These are phyloP conservation scores for Tinamus major DNA, from an alignment of 2,797 vertebrate genomes.

Conservation along the genomic window DNA sequence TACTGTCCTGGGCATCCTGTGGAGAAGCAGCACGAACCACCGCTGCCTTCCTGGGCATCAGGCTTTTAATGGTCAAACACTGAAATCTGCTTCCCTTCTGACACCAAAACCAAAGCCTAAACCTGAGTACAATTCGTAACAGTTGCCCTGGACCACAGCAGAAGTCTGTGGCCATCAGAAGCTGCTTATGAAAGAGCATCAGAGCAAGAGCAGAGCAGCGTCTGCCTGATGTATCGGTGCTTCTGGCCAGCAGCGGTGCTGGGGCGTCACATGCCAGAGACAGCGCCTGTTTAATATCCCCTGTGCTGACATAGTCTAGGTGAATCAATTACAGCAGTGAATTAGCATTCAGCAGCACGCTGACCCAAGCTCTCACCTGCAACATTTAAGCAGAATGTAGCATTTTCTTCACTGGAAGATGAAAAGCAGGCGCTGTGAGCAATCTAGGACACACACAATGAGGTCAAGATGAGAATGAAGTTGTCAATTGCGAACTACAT, in stretches of 20 bases:
- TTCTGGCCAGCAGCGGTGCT: neutral
- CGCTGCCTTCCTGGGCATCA: neutral
- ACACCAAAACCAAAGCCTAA: neutral
- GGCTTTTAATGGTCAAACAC: neutral
- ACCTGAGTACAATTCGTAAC: neutral
- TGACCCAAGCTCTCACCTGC: neutral
- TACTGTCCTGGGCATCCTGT: rapidly evolving
- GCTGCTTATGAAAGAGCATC: rapidly evolving
- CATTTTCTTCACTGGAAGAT: neutral
- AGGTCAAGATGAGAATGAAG: neutral
- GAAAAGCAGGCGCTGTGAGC: neutral
- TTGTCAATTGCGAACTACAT: neutral
- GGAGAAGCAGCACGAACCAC: neutral
- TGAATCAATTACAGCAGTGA: neutral
- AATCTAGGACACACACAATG: neutral
- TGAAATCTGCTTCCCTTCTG: rapidly evolving
- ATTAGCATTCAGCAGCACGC: neutral
- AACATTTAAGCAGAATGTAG: neutral
- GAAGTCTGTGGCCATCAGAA: neutral
- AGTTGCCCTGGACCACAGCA: neutral
- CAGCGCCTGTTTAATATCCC: neutral
- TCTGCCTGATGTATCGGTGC: neutral
- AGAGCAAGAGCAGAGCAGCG: rapidly evolving
- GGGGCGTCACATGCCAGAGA: neutral
- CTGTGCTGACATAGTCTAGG: neutral